Evolutionary conservation across 2,113 vertebrate species (phyloP), one percentile per base, ranked within the genome.

Genomic region (Hemichromis elongatus): DNA sequence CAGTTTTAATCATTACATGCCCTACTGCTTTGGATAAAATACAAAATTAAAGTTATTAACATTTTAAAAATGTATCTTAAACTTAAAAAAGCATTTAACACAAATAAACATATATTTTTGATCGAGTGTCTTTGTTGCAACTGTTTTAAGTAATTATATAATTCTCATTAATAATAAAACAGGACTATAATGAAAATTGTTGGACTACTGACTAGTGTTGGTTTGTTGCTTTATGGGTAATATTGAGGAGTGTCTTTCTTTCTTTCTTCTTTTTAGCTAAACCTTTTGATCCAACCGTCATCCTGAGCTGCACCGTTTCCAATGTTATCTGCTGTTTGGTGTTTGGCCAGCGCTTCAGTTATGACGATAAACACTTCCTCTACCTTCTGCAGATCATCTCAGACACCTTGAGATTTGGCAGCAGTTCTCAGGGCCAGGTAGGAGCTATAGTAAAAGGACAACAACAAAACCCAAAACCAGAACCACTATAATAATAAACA

Each of bases 251-350:
- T 16, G 52, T 55, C 12, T 0, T 7, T 26, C 21, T 56, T 26
- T 56, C 21, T 26, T 35, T 19, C 9, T 19, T 30, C 14, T 40
- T 14, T 33, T 28, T 55, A 97, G 96, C 85, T 4, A 11, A 18
- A 3, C 89, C 94, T 5, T 92, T 96, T 42, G 93, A 97, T 8
- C 95, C 96, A 9, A 90, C 56, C 1, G 93, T 83, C 88, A 33
- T 92, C 55, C 33, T 97, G 83, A 95, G 96, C 52, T 92, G 88
- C 66, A 73, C 93, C 0, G 94, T 96, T 1, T 95, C 96, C 89
- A 97, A 97, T 4, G 94, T 97, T 35, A 97, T 97, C 87, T 96
- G 96, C 87, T 94, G 95, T 47, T 55, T 97, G 14, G 89, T 96
- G 82, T 97, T 97, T 14, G 96, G 97, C 3, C 82, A 95, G 35